Base-by-base conservation (phyloP, 2,113 vertebrate species). In the Pterocles burchelli region DNA sequence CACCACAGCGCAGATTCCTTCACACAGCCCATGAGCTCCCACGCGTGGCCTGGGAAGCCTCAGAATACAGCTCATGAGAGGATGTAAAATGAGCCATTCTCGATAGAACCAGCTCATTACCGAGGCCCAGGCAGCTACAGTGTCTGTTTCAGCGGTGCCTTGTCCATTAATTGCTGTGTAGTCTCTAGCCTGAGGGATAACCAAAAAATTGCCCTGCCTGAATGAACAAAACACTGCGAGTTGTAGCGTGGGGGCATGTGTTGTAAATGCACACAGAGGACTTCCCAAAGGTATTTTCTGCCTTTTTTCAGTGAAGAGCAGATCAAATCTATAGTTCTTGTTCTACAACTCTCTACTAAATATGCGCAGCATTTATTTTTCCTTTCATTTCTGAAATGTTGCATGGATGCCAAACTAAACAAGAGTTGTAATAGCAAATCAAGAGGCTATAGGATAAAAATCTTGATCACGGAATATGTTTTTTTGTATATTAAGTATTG, bases 41-140 rank as follows among this genome's bases (percentile, higher is more conserved):
- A 74, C 89, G 84, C 84, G 89, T 89, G 91, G 89, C 68, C 91
- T 73, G 14, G 13, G 49, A 79, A 93, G n/a, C 46, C 63, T 91
- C 41, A 12, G 80, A 94, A 71, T 5, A 55, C n/a, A 77, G 38
- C 43, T 80, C 26, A 52, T 52, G 51, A 52, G 51, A 24, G 46
- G 38, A 26, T 11, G 14, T 49, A 62, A 90, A 92, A 29, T 7
- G 55, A 62, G 8, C 12, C 26, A 28, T 22, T 33, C 48, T 71
- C 63, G n/a, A 38, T 11, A 77, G 41, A 91, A 54, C 7, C 4
- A 62, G 18, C 55, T 70, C 0, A 0, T 45, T 55, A 25, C 0
- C 5, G 34, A 86, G 57, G 41, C 22, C 2, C 2, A 61, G 46
- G 67, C 76, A 84, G 48, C 55, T 33, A 26, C 0, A 0, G 22